phyloP scores from a whole-genome alignment of 2,113 vertebrate species.

The Colius striatus region DNA sequence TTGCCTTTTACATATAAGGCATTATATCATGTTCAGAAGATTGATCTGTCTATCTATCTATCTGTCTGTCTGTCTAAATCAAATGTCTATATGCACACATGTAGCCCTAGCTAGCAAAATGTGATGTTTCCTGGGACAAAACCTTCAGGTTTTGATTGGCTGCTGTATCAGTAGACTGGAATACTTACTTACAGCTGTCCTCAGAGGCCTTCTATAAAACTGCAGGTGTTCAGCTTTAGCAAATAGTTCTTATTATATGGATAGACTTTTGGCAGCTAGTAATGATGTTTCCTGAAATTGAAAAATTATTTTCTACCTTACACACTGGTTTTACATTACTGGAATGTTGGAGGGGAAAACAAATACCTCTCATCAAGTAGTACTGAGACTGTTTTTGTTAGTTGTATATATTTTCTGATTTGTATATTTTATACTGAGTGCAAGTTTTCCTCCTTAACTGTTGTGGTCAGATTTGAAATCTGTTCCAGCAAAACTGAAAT shows the following conservation, averaged over 20 bases:
- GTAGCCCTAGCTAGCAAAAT: slow-evolving; percentile 20
- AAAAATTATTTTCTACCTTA: slow-evolving; percentile 85
- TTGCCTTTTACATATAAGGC: background rate
- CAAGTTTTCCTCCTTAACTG: slow-evolving; percentile 68
- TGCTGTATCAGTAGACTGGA: slow-evolving; percentile 80
- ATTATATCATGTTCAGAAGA: background rate
- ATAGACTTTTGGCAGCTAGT: slow-evolving; percentile 82
- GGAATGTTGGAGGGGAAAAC: slow-evolving; percentile 71
- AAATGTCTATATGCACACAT: background rate
- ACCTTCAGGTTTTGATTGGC: slow-evolving; percentile 72
- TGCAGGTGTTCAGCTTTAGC: slow-evolving; percentile 85
- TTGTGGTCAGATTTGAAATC: slow-evolving; percentile 69
- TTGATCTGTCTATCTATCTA: background rate
- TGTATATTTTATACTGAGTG: slow-evolving; percentile 75
- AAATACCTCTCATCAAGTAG: slow-evolving; percentile 75
- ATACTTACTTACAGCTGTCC: slow-evolving; percentile 73
- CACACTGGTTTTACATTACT: slow-evolving; percentile 81
- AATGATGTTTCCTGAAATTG: slow-evolving; percentile 84
- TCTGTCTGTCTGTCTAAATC: background rate
- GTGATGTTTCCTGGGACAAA: slow-evolving; percentile 54
- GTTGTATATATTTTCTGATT: slow-evolving; percentile 79
- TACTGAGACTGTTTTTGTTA: slow-evolving; percentile 75
- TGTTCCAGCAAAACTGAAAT: slow-evolving; percentile 70
- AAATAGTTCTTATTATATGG: slow-evolving; percentile 83
- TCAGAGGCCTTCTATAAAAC: slow-evolving; percentile 81